Percentiles rank a stretch among this genome's conserved stretches.
These are phyloP conservation scores for Brenthis hecate DNA, from an alignment of 2,888 invertebrate species.

Conservation along the genomic window DNA sequence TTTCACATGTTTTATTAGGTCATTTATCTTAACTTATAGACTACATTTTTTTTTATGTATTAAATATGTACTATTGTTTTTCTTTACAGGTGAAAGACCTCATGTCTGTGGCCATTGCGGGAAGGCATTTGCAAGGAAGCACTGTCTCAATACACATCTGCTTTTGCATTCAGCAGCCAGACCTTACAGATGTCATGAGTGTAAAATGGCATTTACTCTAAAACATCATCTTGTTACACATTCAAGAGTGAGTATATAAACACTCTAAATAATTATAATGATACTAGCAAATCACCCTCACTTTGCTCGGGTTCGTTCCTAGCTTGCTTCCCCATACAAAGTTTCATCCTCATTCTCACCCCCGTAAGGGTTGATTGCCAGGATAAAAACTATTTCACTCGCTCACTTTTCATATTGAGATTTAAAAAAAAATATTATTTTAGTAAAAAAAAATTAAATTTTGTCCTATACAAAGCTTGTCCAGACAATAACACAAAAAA, in stretches of 20 bases:
- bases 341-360: too few relatives aligned
- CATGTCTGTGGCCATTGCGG: conserved; percentile 91
- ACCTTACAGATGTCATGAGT: conserved; percentile 91
- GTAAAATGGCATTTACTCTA: conserved; percentile 92
- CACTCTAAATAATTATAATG: neutral
- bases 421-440: too few relatives aligned
- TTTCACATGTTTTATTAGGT: too few relatives aligned
- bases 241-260: conserved; percentile 81
- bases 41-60: neutral
- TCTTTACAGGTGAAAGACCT: conserved; percentile 85
- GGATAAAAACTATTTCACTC: too few relatives aligned
- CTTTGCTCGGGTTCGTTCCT: too few relatives aligned
- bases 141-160: conserved; percentile 91
- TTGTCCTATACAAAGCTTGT: too few relatives aligned
- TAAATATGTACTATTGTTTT: conserved; percentile 14
- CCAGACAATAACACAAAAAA: too few relatives aligned
- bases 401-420: too few relatives aligned
- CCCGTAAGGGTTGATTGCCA: too few relatives aligned
- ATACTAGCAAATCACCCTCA: too few relatives aligned
- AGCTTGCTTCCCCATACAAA: too few relatives aligned
- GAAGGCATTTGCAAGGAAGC: conserved; percentile 91
- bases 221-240: conserved; percentile 93
- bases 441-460: too few relatives aligned
- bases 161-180: conserved; percentile 90
- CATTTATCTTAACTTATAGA: neutral